Evolutionary conservation across 2,888 invertebrate genomes (phyloP).

Genomic region (Synanthedon andrenaeformis): DNA sequence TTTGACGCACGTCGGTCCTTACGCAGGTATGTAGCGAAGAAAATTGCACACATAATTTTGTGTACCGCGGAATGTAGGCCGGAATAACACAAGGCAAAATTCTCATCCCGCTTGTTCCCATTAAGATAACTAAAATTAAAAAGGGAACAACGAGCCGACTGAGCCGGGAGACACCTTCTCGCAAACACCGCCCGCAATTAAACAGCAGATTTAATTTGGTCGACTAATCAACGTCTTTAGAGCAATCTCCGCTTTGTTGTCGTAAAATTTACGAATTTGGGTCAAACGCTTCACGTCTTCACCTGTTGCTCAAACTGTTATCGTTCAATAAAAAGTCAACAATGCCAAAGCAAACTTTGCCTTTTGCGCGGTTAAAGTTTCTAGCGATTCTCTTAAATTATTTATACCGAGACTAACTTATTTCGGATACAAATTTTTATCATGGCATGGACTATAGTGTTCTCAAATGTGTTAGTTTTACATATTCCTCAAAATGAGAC

Average conservation of each 20-base stretch:
- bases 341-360: slow-evolving; percentile 32
- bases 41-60: no score
- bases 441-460: no score
- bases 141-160: slow-evolving; percentile 2
- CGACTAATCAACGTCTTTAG: slow-evolving; percentile 21
- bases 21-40: no score
- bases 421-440: no score
- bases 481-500: no score
- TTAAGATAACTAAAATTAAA: slow-evolving; percentile 10
- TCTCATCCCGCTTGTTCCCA: slow-evolving; percentile 1
- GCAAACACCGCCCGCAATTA: slow-evolving; percentile 11
- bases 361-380: slow-evolving; percentile 10
- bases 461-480: no score
- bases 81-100: neutral
- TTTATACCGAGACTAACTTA: no score
- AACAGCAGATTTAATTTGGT: slow-evolving; percentile 44
- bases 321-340: slow-evolving; percentile 46
- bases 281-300: slow-evolving; percentile 10
- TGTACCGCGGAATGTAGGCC: no score
- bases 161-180: neutral
- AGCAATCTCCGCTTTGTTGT: slow-evolving; percentile 10
- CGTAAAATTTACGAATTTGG: neutral
- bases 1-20: no score
- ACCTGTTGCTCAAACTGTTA: slow-evolving; percentile 54
- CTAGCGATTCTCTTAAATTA: no score